Evolutionary conservation across 2,113 vertebrate species (phyloP).

Genomic region (Xyliphius kryptos): DNA sequence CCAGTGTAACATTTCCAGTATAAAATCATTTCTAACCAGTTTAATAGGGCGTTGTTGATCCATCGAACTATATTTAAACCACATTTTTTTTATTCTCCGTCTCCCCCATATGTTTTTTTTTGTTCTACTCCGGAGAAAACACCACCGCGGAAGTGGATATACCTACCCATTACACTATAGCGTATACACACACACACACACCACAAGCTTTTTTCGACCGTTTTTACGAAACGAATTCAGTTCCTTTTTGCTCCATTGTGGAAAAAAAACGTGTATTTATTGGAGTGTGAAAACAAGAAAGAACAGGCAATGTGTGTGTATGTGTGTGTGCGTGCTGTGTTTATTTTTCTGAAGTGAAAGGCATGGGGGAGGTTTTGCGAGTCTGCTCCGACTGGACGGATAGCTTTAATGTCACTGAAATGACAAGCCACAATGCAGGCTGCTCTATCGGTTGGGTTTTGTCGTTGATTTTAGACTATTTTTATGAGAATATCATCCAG

Average conservation of each 20-base stretch:
- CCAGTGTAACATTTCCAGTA: too few species aligned
- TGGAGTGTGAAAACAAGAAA: background rate
- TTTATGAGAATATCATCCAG: too few species aligned
- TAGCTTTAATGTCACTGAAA: constrained; percentile 23
- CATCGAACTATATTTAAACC: background rate
- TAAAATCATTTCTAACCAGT: too few species aligned
- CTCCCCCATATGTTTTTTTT: constrained; percentile 26
- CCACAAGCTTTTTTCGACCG: background rate
- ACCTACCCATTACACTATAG: constrained; percentile 3
- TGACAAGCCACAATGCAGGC: background rate
- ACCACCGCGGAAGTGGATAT: constrained; percentile 47
- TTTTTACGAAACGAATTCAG: background rate
- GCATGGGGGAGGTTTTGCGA: constrained; percentile 37
- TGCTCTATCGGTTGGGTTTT: too few species aligned
- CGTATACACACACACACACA: too few species aligned
- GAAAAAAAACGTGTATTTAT: background rate
- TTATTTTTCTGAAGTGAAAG: constrained; percentile 49
- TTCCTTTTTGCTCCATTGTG: background rate
- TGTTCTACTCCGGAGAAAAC: constrained; percentile 22
- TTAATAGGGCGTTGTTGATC: too few species aligned
- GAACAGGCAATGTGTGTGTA: constrained; percentile 8
- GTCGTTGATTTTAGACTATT: too few species aligned
- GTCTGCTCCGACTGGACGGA: constrained; percentile 9
- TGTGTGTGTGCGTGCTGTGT: constrained; percentile 31
- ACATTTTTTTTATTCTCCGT: constrained; percentile 2